Conservation (phyloP, 2,888 invertebrate species). For the Emmelina monodactyla region DNA sequence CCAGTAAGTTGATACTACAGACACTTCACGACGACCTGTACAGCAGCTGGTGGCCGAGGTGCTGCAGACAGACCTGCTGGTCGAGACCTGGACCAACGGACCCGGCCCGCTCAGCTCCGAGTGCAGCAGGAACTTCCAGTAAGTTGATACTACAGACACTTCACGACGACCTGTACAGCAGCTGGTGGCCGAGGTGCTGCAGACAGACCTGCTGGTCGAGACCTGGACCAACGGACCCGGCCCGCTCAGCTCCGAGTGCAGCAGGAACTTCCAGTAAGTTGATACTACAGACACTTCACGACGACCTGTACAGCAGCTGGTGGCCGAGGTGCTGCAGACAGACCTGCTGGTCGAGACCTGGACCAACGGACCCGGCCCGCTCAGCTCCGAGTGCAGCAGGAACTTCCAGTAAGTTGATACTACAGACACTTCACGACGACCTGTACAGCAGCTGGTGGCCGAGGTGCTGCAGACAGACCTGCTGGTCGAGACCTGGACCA, state of each 20-base stretch:
- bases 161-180: conserved; percentile 82
- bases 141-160: conserved; percentile 33
- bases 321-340: conserved; percentile 79
- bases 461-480: conserved; percentile 78
- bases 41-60: conserved; percentile 80
- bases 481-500: conserved; percentile 87
- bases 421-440: conserved; percentile 81
- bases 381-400: conserved; percentile 76
- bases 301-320: conserved; percentile 85
- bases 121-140: conserved; percentile 64
- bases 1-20: conserved; percentile 51
- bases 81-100: conserved; percentile 90
- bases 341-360: conserved; percentile 85
- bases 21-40: conserved; percentile 85
- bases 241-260: no score
- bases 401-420: conserved; percentile 23
- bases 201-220: conserved; percentile 79
- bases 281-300: conserved; percentile 65
- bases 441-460: conserved; percentile 84
- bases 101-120: conserved; percentile 36
- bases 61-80: conserved; percentile 76
- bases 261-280: conserved; percentile 32
- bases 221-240: conserved; percentile 89
- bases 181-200: conserved; percentile 81
- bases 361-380: conserved; percentile 85